Evolutionary conservation across 2,113 vertebrate species (phyloP).

Genomic region (Chaetorhynchus papuensis): DNA sequence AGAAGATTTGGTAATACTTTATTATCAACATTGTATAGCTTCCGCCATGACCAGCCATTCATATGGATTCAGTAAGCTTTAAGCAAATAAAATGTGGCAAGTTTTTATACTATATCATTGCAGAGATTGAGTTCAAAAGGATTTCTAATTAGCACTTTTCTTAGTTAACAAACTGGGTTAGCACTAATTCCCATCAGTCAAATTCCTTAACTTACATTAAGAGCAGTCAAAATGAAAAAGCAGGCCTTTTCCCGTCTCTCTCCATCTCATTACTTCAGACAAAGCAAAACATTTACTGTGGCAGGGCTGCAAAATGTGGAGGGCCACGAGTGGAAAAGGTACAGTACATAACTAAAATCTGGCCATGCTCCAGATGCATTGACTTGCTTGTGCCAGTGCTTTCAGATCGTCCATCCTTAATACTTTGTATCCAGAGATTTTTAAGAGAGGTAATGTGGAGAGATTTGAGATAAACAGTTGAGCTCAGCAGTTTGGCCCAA

Average conservation of each 20-base stretch:
- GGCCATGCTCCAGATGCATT: neutral
- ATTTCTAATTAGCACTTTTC: neutral
- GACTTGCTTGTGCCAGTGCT: neutral
- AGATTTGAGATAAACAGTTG: neutral
- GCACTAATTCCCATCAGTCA: neutral
- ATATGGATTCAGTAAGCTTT: neutral
- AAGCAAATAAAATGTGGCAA: neutral
- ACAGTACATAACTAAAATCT: neutral
- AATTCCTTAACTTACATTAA: neutral
- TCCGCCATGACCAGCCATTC: neutral
- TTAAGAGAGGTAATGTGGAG: neutral
- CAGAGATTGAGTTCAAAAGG: neutral
- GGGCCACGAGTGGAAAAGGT: neutral
- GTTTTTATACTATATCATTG: neutral
- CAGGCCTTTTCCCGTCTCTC: neutral
- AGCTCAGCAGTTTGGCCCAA: neutral
- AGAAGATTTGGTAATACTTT: neutral
- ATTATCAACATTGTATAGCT: neutral
- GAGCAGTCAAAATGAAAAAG: neutral
- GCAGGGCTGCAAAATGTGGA: neutral
- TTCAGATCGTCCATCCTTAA: neutral
- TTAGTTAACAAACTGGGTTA: neutral
- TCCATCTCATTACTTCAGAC: neutral
- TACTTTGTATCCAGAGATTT: neutral
- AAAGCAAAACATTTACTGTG: constrained; percentile 3